Evolutionary conservation across 2,888 invertebrate species (phyloP), one percentile per base, ranked within the genome.

Genomic region (Bibio marci): DNA sequence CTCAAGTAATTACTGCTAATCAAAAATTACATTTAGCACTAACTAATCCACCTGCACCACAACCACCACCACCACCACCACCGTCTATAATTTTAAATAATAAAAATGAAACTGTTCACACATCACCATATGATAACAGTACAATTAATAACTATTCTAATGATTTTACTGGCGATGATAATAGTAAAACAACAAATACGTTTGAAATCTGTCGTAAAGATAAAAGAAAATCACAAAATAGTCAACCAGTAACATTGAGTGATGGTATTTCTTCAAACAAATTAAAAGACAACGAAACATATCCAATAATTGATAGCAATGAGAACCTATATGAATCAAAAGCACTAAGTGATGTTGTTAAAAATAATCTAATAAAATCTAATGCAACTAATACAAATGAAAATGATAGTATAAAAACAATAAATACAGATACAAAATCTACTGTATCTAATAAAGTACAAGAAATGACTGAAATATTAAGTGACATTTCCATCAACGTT

Each of bases 1-100:
- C 53, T 2, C 52, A 56, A 38, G 56, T 54, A 1, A 52, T 57
- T 38, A 47, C 53, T 44, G 55, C 54, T 0, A 55, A 56, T 45
- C 49, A 56, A 32, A 50, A 53, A 35, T 37, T 56, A 4, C 53
- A 55, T 44, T 44, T 26, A 7, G 30, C 38, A 6, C 19, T 43
- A 10, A 31, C 31, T 11, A 30, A 35, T 38, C 30, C 41, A 14
- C 34, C 40, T 14, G 27, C 31, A 22, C 22, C 22, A 22, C 32
- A 32, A n/a, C 18, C 4, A 3, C 15, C 32, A 3, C 11, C 11
- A 6, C 12, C 12, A 17, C 17, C 17, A n/a, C 15, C 18, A 17
- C 33, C 22, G 22, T 22, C 22, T 6, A 22, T 8, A 22, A 22
- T 6, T n/a, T n/a, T n/a, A n/a, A n/a, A n/a, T n/a, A n/a, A n/a